Evolutionary conservation across 2,888 invertebrate genomes (phyloP).

Genomic region (Conchocele bisecta): DNA sequence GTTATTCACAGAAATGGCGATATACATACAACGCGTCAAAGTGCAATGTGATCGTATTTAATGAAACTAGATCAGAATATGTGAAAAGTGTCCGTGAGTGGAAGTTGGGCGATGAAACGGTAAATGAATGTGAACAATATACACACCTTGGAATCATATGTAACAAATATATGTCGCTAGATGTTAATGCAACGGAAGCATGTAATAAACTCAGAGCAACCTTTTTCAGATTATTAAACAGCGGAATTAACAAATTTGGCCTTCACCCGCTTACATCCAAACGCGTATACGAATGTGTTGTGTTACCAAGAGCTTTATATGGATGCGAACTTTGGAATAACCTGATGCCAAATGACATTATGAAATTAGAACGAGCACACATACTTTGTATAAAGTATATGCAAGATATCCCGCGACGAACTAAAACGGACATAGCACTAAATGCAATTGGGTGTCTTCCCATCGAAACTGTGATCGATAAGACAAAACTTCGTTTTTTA

Average conservation of each 20-base stretch:
- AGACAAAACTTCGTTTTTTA: not conserved
- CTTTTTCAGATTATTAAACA: not conserved
- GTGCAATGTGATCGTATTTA: not conserved
- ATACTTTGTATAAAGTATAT: not conserved
- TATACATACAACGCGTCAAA: conserved; percentile 1
- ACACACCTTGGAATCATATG: not conserved
- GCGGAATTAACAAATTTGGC: not conserved
- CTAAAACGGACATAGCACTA: not conserved
- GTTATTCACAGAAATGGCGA: conserved; percentile 2
- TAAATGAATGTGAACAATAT: not conserved
- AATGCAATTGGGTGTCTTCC: not conserved
- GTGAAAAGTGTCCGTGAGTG: not conserved
- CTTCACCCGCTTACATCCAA: not conserved
- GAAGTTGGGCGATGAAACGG: not conserved
- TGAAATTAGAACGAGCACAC: not conserved
- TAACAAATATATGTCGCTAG: not conserved
- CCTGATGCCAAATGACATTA: not conserved
- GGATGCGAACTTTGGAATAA: not conserved
- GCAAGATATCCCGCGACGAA: not conserved
- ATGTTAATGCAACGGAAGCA: not conserved
- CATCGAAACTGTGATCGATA: not conserved
- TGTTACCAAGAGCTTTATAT: not conserved
- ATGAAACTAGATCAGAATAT: not conserved
- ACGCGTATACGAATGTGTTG: not conserved
- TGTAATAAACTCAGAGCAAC: not conserved